phyloP scores from a whole-genome alignment of 1,140 invertebrate genomes.

The Ceratina australensis region DNA sequence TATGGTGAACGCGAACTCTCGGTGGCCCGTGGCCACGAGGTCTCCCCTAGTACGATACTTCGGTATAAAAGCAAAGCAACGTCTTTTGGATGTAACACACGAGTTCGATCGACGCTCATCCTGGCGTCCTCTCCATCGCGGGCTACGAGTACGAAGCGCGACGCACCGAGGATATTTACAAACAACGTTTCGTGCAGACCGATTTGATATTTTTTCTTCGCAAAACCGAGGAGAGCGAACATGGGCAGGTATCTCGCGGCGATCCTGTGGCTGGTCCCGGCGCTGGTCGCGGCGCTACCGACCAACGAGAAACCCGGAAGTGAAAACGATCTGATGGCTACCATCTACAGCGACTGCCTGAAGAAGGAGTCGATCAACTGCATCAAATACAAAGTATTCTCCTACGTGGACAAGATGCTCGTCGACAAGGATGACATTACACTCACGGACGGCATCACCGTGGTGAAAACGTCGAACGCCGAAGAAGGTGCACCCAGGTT shows the following conservation, averaged over 20 bases:
- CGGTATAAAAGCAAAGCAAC: slow-evolving; percentile 80
- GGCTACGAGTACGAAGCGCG: not conserved
- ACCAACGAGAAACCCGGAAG: slow-evolving; percentile 83
- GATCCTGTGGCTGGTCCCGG: slow-evolving; percentile 62
- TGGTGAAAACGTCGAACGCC: slow-evolving; percentile 86
- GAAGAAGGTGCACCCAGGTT: slow-evolving; percentile 87
- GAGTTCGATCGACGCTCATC: slow-evolving; percentile 63
- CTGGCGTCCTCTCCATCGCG: slow-evolving; percentile 46
- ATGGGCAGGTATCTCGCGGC: slow-evolving; percentile 60
- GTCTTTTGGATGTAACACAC: slow-evolving; percentile 79
- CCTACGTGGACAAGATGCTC: slow-evolving; percentile 90
- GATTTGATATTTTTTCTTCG: too few relatives aligned
- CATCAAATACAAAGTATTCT: slow-evolving; percentile 91
- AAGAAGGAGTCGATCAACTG: slow-evolving; percentile 89
- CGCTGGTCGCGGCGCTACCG: slow-evolving; percentile 82
- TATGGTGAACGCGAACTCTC: slow-evolving; percentile 61
- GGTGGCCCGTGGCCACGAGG: slow-evolving; percentile 64
- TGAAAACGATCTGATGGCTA: slow-evolving; percentile 88
- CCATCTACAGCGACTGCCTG: slow-evolving; percentile 87
- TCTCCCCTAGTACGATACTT: slow-evolving; percentile 75
- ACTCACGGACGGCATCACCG: slow-evolving; percentile 88
- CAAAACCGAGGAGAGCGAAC: too few relatives aligned
- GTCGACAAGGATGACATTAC: slow-evolving; percentile 88
- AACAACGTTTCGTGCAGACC: too few relatives aligned
- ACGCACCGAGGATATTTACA: not conserved